A percentile compares a stretch with the other conserved stretches of the same genome.
Evolutionary conservation across 2,797 vertebrate genomes (phyloP).

Genomic region (Euphonia xanthogaster): DNA sequence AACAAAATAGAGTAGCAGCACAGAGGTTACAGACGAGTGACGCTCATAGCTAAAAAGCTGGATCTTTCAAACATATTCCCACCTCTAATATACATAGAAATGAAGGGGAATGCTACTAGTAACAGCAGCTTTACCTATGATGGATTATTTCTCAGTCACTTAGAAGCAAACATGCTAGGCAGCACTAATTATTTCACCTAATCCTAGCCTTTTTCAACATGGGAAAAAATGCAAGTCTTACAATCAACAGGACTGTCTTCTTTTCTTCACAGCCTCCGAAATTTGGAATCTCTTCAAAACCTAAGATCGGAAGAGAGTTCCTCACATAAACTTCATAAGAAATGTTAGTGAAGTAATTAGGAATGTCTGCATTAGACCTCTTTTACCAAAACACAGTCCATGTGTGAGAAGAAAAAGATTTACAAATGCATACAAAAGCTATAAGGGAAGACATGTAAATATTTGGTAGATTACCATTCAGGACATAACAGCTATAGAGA

Average conservation of each 20-base stretch:
- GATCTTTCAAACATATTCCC: background rate
- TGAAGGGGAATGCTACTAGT: fast-evolving
- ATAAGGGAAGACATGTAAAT: background rate
- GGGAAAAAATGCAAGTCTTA: background rate
- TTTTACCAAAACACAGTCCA: conserved; percentile 2
- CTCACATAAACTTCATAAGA: background rate
- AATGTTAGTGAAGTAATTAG: background rate
- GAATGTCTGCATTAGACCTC: background rate
- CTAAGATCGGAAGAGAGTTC: background rate
- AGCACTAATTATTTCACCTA: background rate
- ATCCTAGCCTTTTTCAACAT: background rate
- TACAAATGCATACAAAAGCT: background rate
- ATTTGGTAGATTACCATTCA: background rate
- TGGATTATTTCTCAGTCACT: background rate
- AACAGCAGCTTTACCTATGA: background rate
- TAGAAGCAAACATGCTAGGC: background rate
- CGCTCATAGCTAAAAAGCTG: background rate
- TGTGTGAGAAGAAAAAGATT: background rate
- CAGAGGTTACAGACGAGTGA: background rate
- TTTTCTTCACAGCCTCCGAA: background rate
- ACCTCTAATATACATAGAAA: background rate
- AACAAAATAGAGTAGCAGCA: background rate
- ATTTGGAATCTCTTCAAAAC: background rate
- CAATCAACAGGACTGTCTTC: background rate
- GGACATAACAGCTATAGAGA: background rate